These are phyloP conservation scores for Stomorhina lunata DNA, from an alignment of 2,888 invertebrate species.

Conservation along the genomic window DNA sequence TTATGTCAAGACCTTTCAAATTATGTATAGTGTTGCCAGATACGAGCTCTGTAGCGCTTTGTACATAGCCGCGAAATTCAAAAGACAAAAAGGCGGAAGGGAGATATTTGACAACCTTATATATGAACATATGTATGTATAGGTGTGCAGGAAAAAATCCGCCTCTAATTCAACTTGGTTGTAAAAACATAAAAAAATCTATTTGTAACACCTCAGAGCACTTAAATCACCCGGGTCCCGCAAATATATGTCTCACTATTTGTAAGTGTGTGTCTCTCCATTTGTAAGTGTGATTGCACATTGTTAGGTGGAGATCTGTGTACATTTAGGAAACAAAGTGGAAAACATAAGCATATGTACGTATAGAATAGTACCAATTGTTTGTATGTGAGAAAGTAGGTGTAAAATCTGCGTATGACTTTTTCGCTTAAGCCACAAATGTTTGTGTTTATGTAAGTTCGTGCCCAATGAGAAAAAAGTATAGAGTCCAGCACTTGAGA, in stretches of 20 bases:
- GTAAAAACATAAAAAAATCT: neutral
- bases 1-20: too few species aligned
- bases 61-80: too few species aligned
- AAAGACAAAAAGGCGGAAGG: too few species aligned
- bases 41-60: too few species aligned
- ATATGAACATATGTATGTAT: too few species aligned
- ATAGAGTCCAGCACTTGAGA: too few species aligned
- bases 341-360: conserved; percentile 15
- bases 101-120: too few species aligned
- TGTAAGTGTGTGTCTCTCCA: conserved; percentile 53
- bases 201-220: conserved; percentile 15
- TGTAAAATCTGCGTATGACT: conserved; percentile 56
- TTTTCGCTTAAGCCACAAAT: conserved; percentile 5
- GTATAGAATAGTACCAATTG: neutral
- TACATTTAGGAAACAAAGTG: conserved; percentile 33
- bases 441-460: neutral
- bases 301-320: conserved; percentile 50
- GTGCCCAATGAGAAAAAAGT: too few species aligned
- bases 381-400: too few species aligned
- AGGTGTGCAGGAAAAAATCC: too few species aligned
- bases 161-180: too few species aligned
- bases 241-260: conserved; percentile 26
- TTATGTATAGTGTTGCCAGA: too few species aligned
- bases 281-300: conserved; percentile 60
- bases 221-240: conserved; percentile 59